Conservation (phyloP, 2,113 vertebrate genomes). For the Apaloderma vittatum region DNA sequence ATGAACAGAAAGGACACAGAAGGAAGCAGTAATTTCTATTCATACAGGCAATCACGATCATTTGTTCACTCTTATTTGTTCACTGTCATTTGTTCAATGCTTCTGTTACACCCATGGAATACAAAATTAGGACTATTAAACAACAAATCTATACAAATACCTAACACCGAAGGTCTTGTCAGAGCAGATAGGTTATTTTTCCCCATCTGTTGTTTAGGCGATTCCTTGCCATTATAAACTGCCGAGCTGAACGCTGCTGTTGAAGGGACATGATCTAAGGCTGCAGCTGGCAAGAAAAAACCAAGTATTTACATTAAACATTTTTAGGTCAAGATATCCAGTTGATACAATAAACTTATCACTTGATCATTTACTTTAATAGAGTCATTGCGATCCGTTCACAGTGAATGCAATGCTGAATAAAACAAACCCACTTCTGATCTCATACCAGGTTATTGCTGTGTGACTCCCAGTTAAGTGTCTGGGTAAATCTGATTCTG, state of each 20-base stretch:
- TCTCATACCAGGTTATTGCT: not conserved
- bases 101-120: not conserved
- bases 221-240: slow-evolving; percentile 85
- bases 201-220: slow-evolving; percentile 77
- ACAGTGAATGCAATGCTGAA: not conserved
- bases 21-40: not conserved
- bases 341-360: not conserved
- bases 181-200: slow-evolving; percentile 70
- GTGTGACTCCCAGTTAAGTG: not conserved
- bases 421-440: not conserved
- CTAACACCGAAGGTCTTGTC: slow-evolving; percentile 83
- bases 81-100: not conserved
- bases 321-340: not conserved
- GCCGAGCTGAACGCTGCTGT: slow-evolving; percentile 58
- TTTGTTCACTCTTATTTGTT: no score
- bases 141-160: slow-evolving; percentile 58
- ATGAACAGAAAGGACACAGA: not conserved
- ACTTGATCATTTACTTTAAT: not conserved
- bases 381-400: not conserved
- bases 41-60: not conserved
- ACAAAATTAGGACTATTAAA: not conserved
- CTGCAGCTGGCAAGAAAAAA: slow-evolving; percentile 31
- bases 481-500: not conserved
- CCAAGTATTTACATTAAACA: not conserved
- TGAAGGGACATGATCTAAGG: slow-evolving; percentile 70